phyloP scores from a whole-genome alignment of 1,140 invertebrate genomes.

The Eumaeus atala region DNA sequence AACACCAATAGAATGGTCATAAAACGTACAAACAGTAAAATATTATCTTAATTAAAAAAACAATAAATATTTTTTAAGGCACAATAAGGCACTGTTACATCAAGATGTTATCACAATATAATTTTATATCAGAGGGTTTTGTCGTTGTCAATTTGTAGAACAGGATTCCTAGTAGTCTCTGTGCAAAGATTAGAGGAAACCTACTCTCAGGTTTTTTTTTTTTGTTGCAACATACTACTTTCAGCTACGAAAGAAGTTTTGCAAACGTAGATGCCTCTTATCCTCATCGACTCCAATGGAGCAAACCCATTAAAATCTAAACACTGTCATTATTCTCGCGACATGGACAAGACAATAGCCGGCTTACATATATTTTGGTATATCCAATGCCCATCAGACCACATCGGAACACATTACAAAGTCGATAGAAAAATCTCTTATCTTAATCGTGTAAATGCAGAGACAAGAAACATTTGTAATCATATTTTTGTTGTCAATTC shows the following conservation, averaged over 20 bases:
- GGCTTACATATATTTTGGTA: slow-evolving; percentile 9
- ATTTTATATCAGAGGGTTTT: slow-evolving; percentile 19
- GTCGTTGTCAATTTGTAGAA: slow-evolving; percentile 29
- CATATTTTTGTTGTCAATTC: neutral
- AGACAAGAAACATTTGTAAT: slow-evolving; percentile 8
- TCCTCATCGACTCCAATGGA: neutral
- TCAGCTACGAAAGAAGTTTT: slow-evolving; percentile 60
- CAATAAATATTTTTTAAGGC: slow-evolving; percentile 71
- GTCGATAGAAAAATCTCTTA: neutral
- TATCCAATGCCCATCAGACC: neutral
- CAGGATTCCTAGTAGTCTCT: slow-evolving; percentile 61
- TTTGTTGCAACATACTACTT: slow-evolving; percentile 49
- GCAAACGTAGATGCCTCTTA: slow-evolving; percentile 25
- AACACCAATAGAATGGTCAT: slow-evolving; percentile 48
- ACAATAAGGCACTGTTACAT: slow-evolving; percentile 70
- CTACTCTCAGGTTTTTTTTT: slow-evolving; percentile 31
- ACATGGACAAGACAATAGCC: neutral
- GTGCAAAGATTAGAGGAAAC: slow-evolving; percentile 56
- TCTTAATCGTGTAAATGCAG: slow-evolving; percentile 17
- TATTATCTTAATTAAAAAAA: slow-evolving; percentile 60
- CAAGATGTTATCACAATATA: slow-evolving; percentile 65
- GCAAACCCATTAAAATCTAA: neutral
- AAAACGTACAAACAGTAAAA: slow-evolving; percentile 62
- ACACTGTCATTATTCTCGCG: neutral
- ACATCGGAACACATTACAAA: slow-evolving; percentile 2